These are phyloP conservation scores for Nomada fabriciana DNA, from an alignment of 2,888 invertebrate species.

Conservation along the genomic window DNA sequence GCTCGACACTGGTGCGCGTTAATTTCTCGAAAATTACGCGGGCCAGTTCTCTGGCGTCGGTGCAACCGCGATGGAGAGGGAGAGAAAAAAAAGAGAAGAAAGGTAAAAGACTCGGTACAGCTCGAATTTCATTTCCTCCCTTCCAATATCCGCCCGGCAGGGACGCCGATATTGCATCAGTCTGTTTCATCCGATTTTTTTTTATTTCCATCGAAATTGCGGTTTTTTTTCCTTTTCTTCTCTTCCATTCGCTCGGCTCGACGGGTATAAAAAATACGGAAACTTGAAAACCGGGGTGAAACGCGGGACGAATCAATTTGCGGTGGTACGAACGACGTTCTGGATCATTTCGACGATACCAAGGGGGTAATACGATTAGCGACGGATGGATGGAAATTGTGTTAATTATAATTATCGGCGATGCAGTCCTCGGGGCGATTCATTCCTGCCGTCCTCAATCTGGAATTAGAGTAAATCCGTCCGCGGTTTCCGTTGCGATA, in stretches of 20 bases:
- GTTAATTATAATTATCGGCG: no score
- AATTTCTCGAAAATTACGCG: background rate
- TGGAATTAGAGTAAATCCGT: no score
- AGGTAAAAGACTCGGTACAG: background rate
- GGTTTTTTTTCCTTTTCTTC: background rate
- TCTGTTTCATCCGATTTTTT: background rate
- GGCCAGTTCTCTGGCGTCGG: no score
- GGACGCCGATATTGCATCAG: slow-evolving; percentile 10
- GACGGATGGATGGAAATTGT: no score
- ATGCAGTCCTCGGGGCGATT: no score
- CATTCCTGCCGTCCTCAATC: no score
- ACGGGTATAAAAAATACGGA: background rate
- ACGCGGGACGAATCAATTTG: background rate
- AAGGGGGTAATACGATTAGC: no score
- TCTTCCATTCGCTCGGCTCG: background rate
- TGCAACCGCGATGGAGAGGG: background rate
- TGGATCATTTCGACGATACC: background rate
- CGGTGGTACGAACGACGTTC: background rate
- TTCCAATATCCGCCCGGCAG: slow-evolving; percentile 22
- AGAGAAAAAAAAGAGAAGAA: background rate
- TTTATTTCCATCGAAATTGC: background rate
- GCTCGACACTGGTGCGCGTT: background rate
- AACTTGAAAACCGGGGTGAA: no score
- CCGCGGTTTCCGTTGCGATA: no score
- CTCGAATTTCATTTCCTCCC: slow-evolving; percentile 18